Base-by-base conservation (phyloP, 1,140 invertebrate species). In the Lordiphosa mommai region DNA sequence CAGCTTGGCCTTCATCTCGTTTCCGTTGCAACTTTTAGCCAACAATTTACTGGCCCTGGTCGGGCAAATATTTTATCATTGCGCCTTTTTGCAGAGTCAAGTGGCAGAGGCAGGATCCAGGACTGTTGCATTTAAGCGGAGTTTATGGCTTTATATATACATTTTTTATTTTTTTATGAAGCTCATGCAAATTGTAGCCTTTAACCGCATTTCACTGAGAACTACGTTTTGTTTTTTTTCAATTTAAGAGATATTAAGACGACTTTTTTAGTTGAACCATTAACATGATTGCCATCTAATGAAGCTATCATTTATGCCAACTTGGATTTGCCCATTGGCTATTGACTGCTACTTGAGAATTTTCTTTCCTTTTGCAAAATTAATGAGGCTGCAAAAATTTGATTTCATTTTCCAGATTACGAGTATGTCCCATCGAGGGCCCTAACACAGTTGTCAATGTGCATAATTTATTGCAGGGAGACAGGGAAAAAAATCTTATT, bases 11-110 rank as follows among this genome's bases (percentile, higher is more conserved):
- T 33, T 29, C 37, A 30, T 9, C 33, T 29, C 8, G 29, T 29
- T 43, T 61, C 51, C 46, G 56, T 69, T 69, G 52, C 61, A 80
- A 69, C 70, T 74, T 80, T 82, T 56, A 67, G 36, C 53, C 69
- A 68, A 79, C 69, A 79, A 80, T 80, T 80, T 80, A 74, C 66
- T 74, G 60, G 76, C 66, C 61, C 36, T 46, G 66, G 37, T 32
- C 46, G 33, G 63, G 61, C 61, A 85, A 85, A 84, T 85, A 84
- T 84, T 84, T 84, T 84, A 85, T 77, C 77, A 82, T 85, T 85
- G 72, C 63, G 72, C 77, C 68, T 84, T 84, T 77, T 68, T 61
- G 66, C 76, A 71, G 61, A 71, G 61, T 80, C 76, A 82, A 80
- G 71, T 71, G 76, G 71, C 6, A n/a, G 34, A 13, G 33, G 29